A percentile compares a stretch with the other conserved stretches of the same genome.
These are phyloP conservation scores for Anabacerthia variegaticeps DNA, from an alignment of 2,797 vertebrate genomes.

Conservation along the genomic window DNA sequence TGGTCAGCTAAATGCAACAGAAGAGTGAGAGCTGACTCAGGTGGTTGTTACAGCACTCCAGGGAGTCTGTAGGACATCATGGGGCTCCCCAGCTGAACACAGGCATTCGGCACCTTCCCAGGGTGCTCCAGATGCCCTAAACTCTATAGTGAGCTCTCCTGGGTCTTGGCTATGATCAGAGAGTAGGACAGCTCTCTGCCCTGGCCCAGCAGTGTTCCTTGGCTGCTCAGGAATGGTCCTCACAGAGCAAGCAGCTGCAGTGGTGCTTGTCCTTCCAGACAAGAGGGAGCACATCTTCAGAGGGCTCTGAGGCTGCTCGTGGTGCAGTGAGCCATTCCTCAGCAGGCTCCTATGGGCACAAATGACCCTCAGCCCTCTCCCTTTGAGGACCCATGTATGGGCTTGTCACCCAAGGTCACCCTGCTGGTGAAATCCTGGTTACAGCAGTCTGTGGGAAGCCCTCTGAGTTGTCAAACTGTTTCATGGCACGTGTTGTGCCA, in stretches of 20 bases:
- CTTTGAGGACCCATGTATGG: accelerated
- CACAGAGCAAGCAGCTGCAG: background rate
- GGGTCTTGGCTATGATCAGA: background rate
- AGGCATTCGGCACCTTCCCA: background rate
- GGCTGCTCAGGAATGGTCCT: background rate
- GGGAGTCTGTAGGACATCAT: background rate
- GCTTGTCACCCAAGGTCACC: background rate
- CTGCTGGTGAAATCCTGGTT: background rate
- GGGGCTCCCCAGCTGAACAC: background rate
- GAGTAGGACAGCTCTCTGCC: background rate
- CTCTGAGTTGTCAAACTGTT: background rate
- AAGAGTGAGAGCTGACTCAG: background rate
- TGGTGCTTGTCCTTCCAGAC: background rate
- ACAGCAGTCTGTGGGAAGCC: background rate
- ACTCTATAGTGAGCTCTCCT: background rate
- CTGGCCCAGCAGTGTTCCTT: background rate
- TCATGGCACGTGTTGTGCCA: background rate
- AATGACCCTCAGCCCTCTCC: background rate
- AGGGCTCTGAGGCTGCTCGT: background rate
- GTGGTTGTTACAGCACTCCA: background rate
- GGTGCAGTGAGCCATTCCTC: background rate
- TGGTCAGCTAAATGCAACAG: accelerated
- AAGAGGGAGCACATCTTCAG: background rate
- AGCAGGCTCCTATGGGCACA: background rate
- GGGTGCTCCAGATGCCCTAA: background rate